phyloP scores from a whole-genome alignment of 2,888 invertebrate species.

The Parnassius mnemosyne region DNA sequence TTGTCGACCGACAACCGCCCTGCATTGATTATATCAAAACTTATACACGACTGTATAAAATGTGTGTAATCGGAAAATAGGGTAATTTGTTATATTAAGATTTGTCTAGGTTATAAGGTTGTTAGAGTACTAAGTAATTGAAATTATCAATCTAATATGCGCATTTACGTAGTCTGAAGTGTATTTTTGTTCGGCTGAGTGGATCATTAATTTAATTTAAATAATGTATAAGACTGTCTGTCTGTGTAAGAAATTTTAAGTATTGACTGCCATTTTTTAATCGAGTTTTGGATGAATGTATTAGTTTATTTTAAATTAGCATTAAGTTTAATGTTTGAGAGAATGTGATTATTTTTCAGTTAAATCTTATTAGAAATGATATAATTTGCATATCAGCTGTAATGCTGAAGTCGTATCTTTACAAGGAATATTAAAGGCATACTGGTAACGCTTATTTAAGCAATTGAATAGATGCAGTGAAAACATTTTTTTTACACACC shows the following conservation, averaged over 20 bases:
- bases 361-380: constrained; percentile 28
- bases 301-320: constrained; percentile 26
- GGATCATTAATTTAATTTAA: constrained; percentile 48
- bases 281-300: constrained; percentile 27
- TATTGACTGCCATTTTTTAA: constrained; percentile 64
- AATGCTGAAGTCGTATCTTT: constrained; percentile 15
- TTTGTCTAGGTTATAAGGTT: constrained; percentile 69
- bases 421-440: constrained; percentile 1
- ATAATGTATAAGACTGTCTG: constrained; percentile 70
- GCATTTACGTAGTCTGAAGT: constrained; percentile 59
- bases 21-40: constrained; percentile 67
- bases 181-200: constrained; percentile 44
- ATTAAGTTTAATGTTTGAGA: constrained; percentile 26
- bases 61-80: constrained; percentile 72
- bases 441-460: constrained; percentile 7
- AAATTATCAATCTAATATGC: constrained; percentile 47
- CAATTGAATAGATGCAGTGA: constrained; percentile 3
- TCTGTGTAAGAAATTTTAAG: constrained; percentile 57
- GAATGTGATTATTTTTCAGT: constrained; percentile 26
- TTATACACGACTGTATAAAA: constrained; percentile 59
- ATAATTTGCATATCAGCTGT: constrained; percentile 11
- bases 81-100: constrained; percentile 56
- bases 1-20: constrained; percentile 36
- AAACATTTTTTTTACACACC: background rate
- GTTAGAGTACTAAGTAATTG: constrained; percentile 51